These are phyloP conservation scores for Dasypolia templi DNA, from an alignment of 2,888 invertebrate species.

Conservation along the genomic window DNA sequence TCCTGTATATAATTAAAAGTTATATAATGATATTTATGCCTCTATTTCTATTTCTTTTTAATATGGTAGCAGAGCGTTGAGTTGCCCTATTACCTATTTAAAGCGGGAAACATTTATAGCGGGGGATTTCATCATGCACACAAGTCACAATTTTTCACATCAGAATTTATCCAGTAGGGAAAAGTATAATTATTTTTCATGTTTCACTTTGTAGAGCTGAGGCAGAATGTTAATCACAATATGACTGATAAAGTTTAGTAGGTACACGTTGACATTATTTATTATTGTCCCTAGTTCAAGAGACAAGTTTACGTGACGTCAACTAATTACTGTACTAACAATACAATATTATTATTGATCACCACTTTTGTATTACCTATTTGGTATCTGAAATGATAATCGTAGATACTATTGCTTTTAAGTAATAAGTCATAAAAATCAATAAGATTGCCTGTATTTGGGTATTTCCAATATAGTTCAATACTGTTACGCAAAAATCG, in stretches of 20 bases:
- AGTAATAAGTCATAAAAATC: constrained; percentile 20
- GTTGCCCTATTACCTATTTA: no score
- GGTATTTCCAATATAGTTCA: constrained; percentile 23
- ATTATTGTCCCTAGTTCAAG: not conserved
- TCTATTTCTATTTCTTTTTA: no score
- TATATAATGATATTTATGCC: no score
- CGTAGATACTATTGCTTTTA: constrained; percentile 17
- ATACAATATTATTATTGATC: not conserved
- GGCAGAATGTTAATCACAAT: not conserved
- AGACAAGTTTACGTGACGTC: not conserved
- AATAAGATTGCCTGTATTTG: not conserved
- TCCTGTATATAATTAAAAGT: no score
- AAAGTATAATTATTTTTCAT: not conserved
- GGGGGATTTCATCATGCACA: no score
- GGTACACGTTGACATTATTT: not conserved
- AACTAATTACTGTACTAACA: constrained; percentile 4
- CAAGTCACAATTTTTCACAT: not conserved
- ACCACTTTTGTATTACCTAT: not conserved
- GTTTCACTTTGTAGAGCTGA: not conserved
- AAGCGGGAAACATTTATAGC: no score
- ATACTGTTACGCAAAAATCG: not conserved
- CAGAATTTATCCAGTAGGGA: not conserved
- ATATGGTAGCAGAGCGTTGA: no score
- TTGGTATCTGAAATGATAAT: constrained; percentile 24
- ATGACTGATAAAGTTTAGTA: not conserved